phyloP scores from a whole-genome alignment of 2,113 vertebrate genomes.

The Halichoeres trimaculatus region DNA sequence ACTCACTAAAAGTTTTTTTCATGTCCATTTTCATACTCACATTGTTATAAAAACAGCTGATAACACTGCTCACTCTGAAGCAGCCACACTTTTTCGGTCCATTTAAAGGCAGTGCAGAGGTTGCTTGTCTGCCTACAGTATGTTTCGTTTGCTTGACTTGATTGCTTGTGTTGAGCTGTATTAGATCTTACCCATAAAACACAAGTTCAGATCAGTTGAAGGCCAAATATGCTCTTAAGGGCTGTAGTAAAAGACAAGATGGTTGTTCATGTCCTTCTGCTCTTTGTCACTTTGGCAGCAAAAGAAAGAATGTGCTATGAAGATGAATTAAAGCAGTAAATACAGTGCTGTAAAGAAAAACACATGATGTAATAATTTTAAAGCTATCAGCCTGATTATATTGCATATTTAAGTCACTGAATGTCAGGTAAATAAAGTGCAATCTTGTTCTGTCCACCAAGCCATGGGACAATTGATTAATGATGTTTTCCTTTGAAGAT shows the following conservation, averaged over 20 bases:
- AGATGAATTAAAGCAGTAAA: neutral
- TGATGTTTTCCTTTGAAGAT: neutral
- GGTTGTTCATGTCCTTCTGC: neutral
- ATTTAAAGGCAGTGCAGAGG: neutral
- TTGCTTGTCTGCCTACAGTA: neutral
- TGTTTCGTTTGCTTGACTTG: neutral
- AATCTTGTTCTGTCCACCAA: neutral
- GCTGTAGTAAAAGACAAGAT: neutral
- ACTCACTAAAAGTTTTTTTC: too few species aligned
- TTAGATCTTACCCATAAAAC: neutral
- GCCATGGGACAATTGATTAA: neutral
- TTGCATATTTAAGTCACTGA: too few species aligned
- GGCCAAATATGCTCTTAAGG: neutral
- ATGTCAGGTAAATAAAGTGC: too few species aligned
- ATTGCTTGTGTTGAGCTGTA: too few species aligned
- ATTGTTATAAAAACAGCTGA: too few species aligned
- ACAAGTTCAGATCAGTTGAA: too few species aligned
- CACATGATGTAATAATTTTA: neutral
- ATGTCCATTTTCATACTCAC: too few species aligned
- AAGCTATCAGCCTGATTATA: too few species aligned
- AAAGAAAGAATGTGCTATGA: neutral
- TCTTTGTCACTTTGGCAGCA: neutral
- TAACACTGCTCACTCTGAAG: neutral
- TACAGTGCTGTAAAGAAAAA: neutral
- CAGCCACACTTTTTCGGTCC: neutral